Conservation (phyloP, 2,797 vertebrate genomes). For the Chelonia mydas region DNA sequence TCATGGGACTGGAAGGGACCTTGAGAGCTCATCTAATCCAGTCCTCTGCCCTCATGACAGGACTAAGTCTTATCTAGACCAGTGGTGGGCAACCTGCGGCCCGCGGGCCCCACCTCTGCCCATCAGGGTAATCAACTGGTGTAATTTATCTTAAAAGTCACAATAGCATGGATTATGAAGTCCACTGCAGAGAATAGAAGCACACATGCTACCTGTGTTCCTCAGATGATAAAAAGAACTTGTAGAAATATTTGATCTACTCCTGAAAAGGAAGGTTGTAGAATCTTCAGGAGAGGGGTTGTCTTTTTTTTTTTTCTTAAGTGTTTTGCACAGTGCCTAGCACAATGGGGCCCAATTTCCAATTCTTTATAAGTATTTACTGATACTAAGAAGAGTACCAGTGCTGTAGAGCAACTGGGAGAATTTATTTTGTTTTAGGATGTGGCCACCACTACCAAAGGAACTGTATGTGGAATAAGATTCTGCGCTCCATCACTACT, state of each 20-base stretch:
- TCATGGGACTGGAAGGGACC: too few relatives aligned
- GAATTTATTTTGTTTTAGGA: background rate
- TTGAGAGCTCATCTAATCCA: too few relatives aligned
- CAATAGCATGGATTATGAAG: background rate
- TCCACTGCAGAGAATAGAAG: background rate
- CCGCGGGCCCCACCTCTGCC: too few relatives aligned
- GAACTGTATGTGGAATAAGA: background rate
- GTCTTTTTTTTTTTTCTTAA: background rate
- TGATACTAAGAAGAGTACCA: background rate
- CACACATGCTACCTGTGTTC: background rate
- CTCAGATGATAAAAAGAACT: background rate
- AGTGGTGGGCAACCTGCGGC: too few relatives aligned
- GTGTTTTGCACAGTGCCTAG: background rate
- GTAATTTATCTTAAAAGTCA: background rate
- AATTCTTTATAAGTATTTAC: background rate
- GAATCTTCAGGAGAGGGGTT: background rate
- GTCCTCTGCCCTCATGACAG: too few relatives aligned
- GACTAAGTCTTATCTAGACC: too few relatives aligned
- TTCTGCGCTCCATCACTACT: slow-evolving; percentile 43
- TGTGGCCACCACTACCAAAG: background rate
- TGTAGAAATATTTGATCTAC: background rate
- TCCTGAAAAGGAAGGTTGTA: accelerated
- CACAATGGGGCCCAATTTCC: background rate
- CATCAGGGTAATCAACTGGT: background rate
- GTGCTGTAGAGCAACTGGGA: background rate